Conservation (phyloP, 2,797 vertebrate genomes). For the Silurus lanzhouensis region DNA sequence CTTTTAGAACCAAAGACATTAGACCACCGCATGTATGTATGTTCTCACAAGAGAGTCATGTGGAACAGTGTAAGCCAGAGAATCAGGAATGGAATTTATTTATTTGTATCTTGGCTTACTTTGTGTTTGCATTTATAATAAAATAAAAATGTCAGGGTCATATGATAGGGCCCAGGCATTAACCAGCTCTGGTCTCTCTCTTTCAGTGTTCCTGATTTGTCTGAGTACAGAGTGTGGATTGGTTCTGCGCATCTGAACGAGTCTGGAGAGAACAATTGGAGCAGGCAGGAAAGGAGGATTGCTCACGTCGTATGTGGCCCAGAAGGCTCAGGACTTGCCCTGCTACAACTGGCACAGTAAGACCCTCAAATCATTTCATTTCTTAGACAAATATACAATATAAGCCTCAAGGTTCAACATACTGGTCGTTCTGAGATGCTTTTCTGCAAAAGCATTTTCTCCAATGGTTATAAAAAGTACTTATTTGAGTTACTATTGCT, state of each 20-base stretch:
- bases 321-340: conserved; percentile 86
- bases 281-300: conserved; percentile 86
- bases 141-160: not conserved
- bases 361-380: conserved; percentile 46
- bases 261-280: conserved; percentile 76
- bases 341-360: conserved; percentile 89
- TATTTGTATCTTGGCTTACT: conserved; percentile 7
- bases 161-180: not conserved
- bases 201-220: conserved; percentile 88
- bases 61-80: conserved; percentile 11
- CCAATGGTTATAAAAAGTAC: not conserved
- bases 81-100: not conserved
- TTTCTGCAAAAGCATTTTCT: not conserved
- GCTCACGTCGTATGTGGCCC: conserved; percentile 93
- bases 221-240: conserved; percentile 91
- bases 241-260: conserved; percentile 87
- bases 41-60: not conserved
- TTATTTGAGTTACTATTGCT: not conserved
- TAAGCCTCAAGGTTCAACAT: not conserved
- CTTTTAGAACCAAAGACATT: conserved; percentile 35
- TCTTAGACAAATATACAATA: not conserved
- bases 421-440: too few species aligned
- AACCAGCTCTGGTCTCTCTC: not conserved
- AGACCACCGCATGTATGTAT: conserved; percentile 6
- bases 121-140: not conserved